Base-by-base conservation (phyloP, 2,113 vertebrate genomes). In the Campylomormyrus numenius region DNA sequence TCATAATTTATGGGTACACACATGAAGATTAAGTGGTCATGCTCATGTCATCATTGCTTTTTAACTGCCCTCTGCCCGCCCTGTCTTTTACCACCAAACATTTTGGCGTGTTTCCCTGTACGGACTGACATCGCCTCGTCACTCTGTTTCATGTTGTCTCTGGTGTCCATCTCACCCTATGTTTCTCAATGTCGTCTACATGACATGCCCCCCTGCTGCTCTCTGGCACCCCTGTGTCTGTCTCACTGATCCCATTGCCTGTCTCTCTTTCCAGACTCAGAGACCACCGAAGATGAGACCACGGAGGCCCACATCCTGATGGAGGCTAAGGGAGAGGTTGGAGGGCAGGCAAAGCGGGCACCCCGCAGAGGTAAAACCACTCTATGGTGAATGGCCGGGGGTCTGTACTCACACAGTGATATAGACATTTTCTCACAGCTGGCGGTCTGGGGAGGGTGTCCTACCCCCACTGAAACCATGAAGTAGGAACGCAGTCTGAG, bases 251-350 rank as follows among this genome's bases (percentile, higher is more conserved):
- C 21, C 83, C 83, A 10, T 13, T 13, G 11, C 56, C 90, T 70
- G 87, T 93, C 90, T 90, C 89, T 8, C 90, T 86, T 90, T 89
- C 24, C 93, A 99, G 98, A 99, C 96, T 99, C 98, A 46, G 98
- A 99, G 96, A 97, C 97, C 1, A 97, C 97, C 52, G 98, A 99
- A 90, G 98, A 99, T 95, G 98, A 99, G 95, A 96, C 96, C 93
- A 96, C 95, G 7, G 97, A 98, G 85, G 96, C 96, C 88, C 97
- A 96, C 94, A 96, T 96, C 94, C 96, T 96, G 86, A 96, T 95
- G 92, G 97, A 97, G 94, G 96, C 96, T 92, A 96, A 95, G 94
- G 95, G 95, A 92, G 94, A 90, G 19, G 35, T 56, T 92, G 92
- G 19, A 48, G 96, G 97, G 90, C 95, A 96, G 91, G 96, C 95